Conservation (phyloP, 2,888 invertebrate species). For the Aromia moschata region DNA sequence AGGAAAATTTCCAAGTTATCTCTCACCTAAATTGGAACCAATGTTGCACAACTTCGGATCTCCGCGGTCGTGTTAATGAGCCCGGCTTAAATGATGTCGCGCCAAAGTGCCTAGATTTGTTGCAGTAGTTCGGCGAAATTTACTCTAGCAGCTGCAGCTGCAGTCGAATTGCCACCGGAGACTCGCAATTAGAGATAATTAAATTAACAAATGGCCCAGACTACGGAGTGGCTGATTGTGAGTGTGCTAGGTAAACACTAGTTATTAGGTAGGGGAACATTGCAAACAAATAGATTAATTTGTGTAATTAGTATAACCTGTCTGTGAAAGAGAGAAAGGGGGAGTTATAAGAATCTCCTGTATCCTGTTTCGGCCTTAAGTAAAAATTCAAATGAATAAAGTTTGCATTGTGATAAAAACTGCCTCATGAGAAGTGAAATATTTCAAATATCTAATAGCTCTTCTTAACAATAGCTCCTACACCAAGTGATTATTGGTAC, state of each 20-base stretch:
- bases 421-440: too few species aligned
- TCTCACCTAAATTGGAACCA: constrained; percentile 3
- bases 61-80: constrained; percentile 19
- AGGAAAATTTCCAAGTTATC: constrained; percentile 4
- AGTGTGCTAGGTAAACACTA: constrained; percentile 14
- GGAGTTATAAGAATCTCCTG: too few species aligned
- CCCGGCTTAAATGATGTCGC: constrained; percentile 10
- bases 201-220: constrained; percentile 36
- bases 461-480: too few species aligned
- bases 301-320: too few species aligned
- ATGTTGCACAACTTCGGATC: constrained; percentile 13
- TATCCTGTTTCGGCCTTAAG: too few species aligned
- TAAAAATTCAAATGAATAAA: too few species aligned
- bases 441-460: too few species aligned
- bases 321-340: too few species aligned
- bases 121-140: constrained; percentile 20
- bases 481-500: too few species aligned
- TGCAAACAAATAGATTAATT: too few species aligned
- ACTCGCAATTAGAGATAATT: constrained; percentile 38
- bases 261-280: too few species aligned
- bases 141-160: constrained; percentile 17
- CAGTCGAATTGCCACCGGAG: constrained; percentile 29
- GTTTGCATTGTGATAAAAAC: too few species aligned
- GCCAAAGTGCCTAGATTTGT: constrained; percentile 22
- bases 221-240: not conserved